A percentile compares a stretch with the other conserved stretches of the same genome.
phyloP scores from a whole-genome alignment of 92 coral and sea anemone species.

The Actinernus sp. region DNA sequence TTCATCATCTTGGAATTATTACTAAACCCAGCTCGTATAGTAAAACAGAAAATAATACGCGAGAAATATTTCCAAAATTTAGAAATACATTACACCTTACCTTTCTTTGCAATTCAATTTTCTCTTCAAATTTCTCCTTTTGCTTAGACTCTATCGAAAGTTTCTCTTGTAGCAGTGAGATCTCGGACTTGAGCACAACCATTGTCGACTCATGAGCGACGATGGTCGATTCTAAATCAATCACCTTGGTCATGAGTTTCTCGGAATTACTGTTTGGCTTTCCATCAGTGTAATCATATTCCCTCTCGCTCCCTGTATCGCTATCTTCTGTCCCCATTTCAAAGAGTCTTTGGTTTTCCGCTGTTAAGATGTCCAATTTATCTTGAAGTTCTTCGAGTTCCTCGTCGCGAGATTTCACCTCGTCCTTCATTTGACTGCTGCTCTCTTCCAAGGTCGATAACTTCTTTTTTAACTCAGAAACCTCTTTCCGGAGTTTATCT shows the following conservation, averaged over 20 bases:
- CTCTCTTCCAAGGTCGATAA: constrained; percentile 47
- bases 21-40: too few species aligned
- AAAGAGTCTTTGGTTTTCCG: constrained; percentile 46
- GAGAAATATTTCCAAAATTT: too few species aligned
- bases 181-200: constrained; percentile 69
- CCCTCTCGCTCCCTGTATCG: neutral
- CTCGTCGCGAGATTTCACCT: constrained; percentile 57
- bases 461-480: constrained; percentile 21
- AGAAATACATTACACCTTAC: constrained; percentile 61
- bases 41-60: too few species aligned
- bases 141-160: constrained; percentile 45
- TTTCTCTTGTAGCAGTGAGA: constrained; percentile 55
- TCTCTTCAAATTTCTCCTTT: constrained; percentile 47
- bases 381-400: constrained; percentile 67
- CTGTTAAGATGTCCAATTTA: constrained; percentile 50
- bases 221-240: constrained; percentile 56
- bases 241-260: constrained; percentile 19
- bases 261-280: constrained; percentile 9
- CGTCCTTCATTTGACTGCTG: constrained; percentile 29
- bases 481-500: constrained; percentile 47
- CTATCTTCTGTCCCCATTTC: constrained; percentile 2
- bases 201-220: constrained; percentile 63
- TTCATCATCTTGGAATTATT: too few species aligned
- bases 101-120: constrained; percentile 46
- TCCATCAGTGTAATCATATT: too few species aligned